Conservation (phyloP, 1,140 invertebrate species). For the Euschistus heros region DNA sequence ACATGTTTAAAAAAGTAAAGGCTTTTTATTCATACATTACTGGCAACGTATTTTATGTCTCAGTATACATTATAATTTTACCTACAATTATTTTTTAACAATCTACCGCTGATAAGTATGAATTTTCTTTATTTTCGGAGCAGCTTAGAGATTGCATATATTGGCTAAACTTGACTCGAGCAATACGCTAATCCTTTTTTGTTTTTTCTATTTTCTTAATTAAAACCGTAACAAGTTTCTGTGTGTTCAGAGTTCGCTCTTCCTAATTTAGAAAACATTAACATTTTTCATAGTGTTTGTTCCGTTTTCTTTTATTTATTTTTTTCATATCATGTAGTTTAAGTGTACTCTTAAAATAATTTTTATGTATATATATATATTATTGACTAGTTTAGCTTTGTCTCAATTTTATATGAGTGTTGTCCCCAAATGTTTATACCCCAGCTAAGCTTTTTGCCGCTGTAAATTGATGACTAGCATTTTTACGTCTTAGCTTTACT, state of each 20-base stretch:
- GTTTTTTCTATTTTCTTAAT: not conserved
- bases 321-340: slow-evolving; percentile 18
- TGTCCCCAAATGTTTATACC: slow-evolving; percentile 17
- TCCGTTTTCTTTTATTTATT: slow-evolving; percentile 15
- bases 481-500: slow-evolving; percentile 19
- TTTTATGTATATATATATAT: slow-evolving; percentile 14
- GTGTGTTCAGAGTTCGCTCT: slow-evolving; percentile 13
- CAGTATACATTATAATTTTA: not conserved
- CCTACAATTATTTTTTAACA: too few species aligned
- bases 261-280: slow-evolving; percentile 7
- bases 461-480: slow-evolving; percentile 19
- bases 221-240: not conserved
- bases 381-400: slow-evolving; percentile 16
- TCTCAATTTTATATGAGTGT: slow-evolving; percentile 13
- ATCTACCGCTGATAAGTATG: slow-evolving; percentile 4
- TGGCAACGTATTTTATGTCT: not conserved
- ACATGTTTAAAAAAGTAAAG: slow-evolving; percentile 7
- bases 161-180: slow-evolving; percentile 5
- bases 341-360: slow-evolving; percentile 20
- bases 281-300: slow-evolving; percentile 14
- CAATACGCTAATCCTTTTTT: slow-evolving; percentile 3
- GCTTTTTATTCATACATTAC: not conserved
- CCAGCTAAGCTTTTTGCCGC: slow-evolving; percentile 18
- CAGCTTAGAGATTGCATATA: not conserved
- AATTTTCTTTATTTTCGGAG: not conserved